phyloP scores from a whole-genome alignment of 2,797 vertebrate genomes.

The Oreochromis mossambicus region DNA sequence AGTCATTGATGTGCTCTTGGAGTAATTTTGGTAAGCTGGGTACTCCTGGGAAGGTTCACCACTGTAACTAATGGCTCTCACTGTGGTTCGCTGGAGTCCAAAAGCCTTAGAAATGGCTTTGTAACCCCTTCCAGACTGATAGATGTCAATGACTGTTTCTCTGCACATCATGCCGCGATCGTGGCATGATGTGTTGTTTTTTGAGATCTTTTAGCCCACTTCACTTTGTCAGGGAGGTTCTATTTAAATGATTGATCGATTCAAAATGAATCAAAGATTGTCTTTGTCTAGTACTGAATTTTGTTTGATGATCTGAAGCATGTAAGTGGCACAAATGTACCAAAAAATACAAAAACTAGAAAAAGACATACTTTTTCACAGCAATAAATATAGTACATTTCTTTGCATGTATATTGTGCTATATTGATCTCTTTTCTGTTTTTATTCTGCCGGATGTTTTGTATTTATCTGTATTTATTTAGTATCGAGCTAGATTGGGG shows the following conservation, averaged over 20 bases:
- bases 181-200: not conserved
- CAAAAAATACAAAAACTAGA: not conserved
- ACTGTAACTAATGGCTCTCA: not conserved
- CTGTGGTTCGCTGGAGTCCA: not conserved
- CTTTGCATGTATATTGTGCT: not conserved
- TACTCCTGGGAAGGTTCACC: not conserved
- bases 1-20: not conserved
- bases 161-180: not conserved
- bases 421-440: not conserved
- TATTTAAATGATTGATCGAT: fast-evolving
- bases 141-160: not conserved
- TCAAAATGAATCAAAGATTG: not conserved
- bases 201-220: not conserved
- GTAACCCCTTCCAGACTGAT: not conserved
- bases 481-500: not conserved
- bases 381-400: not conserved
- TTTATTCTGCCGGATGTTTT: not conserved
- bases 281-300: not conserved
- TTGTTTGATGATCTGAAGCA: not conserved
- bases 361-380: not conserved
- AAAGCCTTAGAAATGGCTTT: not conserved
- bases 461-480: not conserved
- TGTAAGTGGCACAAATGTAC: not conserved
- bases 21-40: not conserved
- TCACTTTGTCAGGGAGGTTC: not conserved